phyloP scores from a whole-genome alignment of 2,888 invertebrate species.

The Mimachlamys varia region DNA sequence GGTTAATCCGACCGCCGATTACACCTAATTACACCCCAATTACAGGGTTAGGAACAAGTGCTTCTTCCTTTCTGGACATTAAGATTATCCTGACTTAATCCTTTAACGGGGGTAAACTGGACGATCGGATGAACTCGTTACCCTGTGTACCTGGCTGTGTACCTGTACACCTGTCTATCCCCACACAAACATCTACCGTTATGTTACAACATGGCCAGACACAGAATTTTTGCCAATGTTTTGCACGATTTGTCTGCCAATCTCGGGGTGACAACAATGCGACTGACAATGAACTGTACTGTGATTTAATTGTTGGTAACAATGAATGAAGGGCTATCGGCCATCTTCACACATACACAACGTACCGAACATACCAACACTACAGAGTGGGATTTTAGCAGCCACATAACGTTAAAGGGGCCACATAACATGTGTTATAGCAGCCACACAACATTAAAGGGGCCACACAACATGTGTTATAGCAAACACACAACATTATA shows the following conservation, averaged over 20 bases:
- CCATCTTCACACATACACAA: conserved; percentile 32
- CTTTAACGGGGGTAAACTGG: background rate
- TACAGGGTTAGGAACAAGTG: background rate
- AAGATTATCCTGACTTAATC: background rate
- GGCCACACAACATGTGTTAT: conserved; percentile 8
- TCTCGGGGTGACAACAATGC: conserved; percentile 14
- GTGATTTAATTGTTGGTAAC: conserved; percentile 7
- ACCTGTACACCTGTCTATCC: background rate
- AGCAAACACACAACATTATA: background rate
- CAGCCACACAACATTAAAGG: conserved; percentile 36
- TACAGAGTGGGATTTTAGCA: background rate
- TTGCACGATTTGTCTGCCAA: background rate
- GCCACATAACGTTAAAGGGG: conserved; percentile 7
- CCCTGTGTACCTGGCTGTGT: background rate
- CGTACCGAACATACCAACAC: background rate
- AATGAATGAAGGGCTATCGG: conserved; percentile 24
- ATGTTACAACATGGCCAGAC: conserved; percentile 15
- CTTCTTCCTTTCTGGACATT: background rate
- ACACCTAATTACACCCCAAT: conserved; percentile 16
- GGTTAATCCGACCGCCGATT: background rate
- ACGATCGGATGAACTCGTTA: background rate
- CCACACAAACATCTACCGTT: background rate
- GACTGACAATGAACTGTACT: background rate
- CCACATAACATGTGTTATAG: background rate
- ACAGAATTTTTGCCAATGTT: conserved; percentile 31